Base-by-base conservation (phyloP, 1,140 invertebrate genomes). In the Calephelis virginiensis region DNA sequence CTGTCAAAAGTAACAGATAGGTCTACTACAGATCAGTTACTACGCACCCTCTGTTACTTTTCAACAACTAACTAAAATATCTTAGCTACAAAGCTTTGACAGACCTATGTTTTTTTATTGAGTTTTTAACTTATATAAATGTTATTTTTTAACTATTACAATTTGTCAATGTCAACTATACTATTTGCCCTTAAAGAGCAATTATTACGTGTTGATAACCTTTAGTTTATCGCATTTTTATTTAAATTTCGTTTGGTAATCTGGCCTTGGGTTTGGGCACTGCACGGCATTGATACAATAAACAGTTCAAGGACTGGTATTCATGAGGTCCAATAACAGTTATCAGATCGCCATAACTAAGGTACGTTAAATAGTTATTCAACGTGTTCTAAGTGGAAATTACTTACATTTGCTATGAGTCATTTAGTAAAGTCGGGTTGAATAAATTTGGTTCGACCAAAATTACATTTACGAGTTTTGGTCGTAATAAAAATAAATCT, bases 241-340 rank as follows among this genome's bases (percentile, higher is more conserved):
- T 56, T 28, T 56, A 56, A 56, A 56, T 56, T 56, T 56, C 11
- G 11, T 13, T 56, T 56, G 10, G 14, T 53, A 8, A 56, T 56
- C 50, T 56, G 9, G 50, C 69, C 63, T 70, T 64, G 50, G 63
- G 72, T 80, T 80, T 77, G 61, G 80, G 61, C 50, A 48, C 68
- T 46, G 47, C 61, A 69, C 69, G 68, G 11, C 70, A 73, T 73
- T 75, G 69, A 70, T 67, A 62, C 70, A 37, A 66, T 50, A 73
- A 65, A 67, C 71, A 65, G 76, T 83, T 83, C 80, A 83, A 82
- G 82, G 82, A 48, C 63, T 74, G 73, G 79, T 83, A 82, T 82
- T 79, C 74, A 82, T 77, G 77, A 77, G 61, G 61, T 66, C 70
- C 70, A 71, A 76, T 72, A 73, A 72, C 60, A 67, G 14, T 62